A percentile compares a stretch with the other conserved stretches of the same genome.
phyloP scores from a whole-genome alignment of 2,797 vertebrate species.

The Ctenosaura bakeri region DNA sequence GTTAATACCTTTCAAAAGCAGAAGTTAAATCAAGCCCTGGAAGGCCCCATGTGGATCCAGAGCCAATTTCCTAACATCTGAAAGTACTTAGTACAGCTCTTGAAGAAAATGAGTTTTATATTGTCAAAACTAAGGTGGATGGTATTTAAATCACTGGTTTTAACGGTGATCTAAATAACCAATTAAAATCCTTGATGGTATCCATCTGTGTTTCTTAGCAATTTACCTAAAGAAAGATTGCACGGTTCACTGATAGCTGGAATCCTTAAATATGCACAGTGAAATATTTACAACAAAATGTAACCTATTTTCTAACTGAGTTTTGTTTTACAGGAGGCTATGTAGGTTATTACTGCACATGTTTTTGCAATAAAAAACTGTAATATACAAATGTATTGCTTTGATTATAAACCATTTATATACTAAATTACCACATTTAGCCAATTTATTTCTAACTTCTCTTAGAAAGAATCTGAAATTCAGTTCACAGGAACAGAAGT shows the following conservation, averaged over 20 bases:
- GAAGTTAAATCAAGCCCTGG: not conserved
- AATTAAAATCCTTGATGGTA: conserved; percentile 42
- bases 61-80: conserved; percentile 33
- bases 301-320: conserved; percentile 18
- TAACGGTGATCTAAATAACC: conserved; percentile 50
- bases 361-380: conserved; percentile 20
- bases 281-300: conserved; percentile 35
- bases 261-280: conserved; percentile 24
- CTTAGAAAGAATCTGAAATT: conserved; percentile 2
- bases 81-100: conserved; percentile 24
- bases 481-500: not conserved
- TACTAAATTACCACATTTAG: conserved; percentile 32
- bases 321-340: conserved; percentile 15
- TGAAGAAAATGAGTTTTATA: conserved; percentile 34
- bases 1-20: not conserved
- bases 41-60: conserved; percentile 1
- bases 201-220: conserved; percentile 44
- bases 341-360: conserved; percentile 21
- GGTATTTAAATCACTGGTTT: conserved; percentile 29
- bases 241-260: not conserved
- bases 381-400: conserved; percentile 26
- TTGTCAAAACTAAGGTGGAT: conserved; percentile 28
- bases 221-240: conserved; percentile 33
- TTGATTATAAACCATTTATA: conserved; percentile 29
- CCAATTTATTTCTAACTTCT: conserved; percentile 33